A percentile compares a stretch with the other conserved stretches of the same genome.
These are phyloP conservation scores for Poeciliopsis infans DNA, from an alignment of 2,797 vertebrate species.

Conservation along the genomic window DNA sequence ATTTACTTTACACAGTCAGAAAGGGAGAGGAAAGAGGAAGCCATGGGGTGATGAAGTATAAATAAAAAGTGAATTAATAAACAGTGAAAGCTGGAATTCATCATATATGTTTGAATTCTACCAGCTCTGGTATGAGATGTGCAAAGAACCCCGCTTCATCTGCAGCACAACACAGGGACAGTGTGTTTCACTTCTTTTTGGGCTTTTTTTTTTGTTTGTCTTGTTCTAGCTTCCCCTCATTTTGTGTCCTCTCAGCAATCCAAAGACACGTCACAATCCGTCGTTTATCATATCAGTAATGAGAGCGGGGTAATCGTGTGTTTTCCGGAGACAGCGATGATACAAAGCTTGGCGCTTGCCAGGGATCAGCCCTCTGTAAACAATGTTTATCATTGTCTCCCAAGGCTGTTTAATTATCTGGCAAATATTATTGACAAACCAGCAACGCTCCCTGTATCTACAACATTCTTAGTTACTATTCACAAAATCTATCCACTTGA, in stretches of 20 bases:
- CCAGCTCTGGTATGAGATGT: slow-evolving; percentile 34
- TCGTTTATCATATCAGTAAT: slow-evolving; percentile 82
- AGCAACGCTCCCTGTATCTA: slow-evolving; percentile 62
- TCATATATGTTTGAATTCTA: slow-evolving; percentile 9
- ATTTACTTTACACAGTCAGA: slow-evolving; percentile 54
- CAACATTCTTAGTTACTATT: slow-evolving; percentile 47
- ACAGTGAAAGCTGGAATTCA: slow-evolving; percentile 29
- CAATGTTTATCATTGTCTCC: slow-evolving; percentile 82
- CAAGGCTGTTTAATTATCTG: slow-evolving; percentile 81
- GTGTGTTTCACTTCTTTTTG: slow-evolving; percentile 51
- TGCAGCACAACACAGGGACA: slow-evolving; percentile 38
- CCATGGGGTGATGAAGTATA: slow-evolving; percentile 19
- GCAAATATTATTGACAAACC: slow-evolving; percentile 77
- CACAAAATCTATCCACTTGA: slow-evolving; percentile 20
- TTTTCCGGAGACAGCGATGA: slow-evolving; percentile 79
- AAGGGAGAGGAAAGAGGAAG: slow-evolving; percentile 12
- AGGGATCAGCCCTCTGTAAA: slow-evolving; percentile 76
- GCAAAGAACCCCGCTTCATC: slow-evolving; percentile 51
- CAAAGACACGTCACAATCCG: slow-evolving; percentile 62
- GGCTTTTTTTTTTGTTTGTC: background rate
- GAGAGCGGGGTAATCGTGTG: slow-evolving; percentile 79
- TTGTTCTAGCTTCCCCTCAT: slow-evolving; percentile 1
- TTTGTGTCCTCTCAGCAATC: slow-evolving; percentile 58
- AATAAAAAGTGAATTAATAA: slow-evolving; percentile 50
- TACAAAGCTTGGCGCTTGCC: slow-evolving; percentile 77